phyloP scores from a whole-genome alignment of 1,140 invertebrate species.

The Arion vulgaris region DNA sequence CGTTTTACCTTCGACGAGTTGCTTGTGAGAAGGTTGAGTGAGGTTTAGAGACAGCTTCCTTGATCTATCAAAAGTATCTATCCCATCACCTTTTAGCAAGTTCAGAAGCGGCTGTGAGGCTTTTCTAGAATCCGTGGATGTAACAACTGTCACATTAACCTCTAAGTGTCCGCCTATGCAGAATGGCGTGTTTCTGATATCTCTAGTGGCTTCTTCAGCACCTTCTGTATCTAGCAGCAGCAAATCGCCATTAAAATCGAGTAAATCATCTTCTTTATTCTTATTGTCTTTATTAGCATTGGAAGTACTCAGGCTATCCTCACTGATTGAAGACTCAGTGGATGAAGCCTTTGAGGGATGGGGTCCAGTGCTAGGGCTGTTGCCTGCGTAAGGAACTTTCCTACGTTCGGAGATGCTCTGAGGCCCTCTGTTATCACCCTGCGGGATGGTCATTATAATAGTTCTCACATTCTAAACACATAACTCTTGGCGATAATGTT shows the following conservation, averaged over 20 bases:
- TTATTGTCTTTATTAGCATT: neutral
- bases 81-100: neutral
- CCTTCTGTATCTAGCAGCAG: neutral
- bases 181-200: neutral
- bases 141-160: constrained; percentile 11
- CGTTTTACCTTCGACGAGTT: neutral
- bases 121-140: neutral
- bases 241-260: neutral
- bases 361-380: neutral
- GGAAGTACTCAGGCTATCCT: neutral
- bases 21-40: neutral
- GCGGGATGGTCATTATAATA: constrained; percentile 37
- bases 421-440: constrained; percentile 36
- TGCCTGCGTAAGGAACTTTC: constrained; percentile 9
- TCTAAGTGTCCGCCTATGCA: neutral
- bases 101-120: neutral
- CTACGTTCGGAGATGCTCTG: constrained; percentile 31
- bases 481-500: neutral
- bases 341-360: neutral
- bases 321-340: neutral
- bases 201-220: neutral
- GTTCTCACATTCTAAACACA: neutral
- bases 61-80: constrained; percentile 7
- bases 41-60: constrained; percentile 21
- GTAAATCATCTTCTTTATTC: neutral